phyloP scores from a whole-genome alignment of 2,797 vertebrate genomes.

The Chloroceryle amazona region DNA sequence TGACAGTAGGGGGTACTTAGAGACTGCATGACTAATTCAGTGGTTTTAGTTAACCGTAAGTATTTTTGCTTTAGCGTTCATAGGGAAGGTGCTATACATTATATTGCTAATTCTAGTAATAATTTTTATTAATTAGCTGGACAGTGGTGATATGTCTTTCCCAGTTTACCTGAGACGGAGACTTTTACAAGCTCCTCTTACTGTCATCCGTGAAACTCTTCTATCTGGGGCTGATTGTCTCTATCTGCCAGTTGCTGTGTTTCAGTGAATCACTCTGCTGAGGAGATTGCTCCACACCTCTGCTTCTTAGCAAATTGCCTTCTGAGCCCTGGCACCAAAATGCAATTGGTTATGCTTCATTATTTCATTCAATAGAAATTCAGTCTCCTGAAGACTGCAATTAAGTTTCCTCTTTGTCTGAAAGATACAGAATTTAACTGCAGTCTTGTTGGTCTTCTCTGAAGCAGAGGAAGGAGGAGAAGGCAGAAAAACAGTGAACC shows the following conservation, averaged over 20 bases:
- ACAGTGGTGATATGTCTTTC: not conserved
- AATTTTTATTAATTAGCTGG: not conserved
- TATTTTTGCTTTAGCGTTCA: not conserved
- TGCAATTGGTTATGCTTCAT: constrained; percentile 68
- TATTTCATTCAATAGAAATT: constrained; percentile 66
- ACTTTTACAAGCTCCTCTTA: not conserved
- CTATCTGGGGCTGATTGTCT: not conserved
- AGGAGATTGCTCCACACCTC: constrained; percentile 32
- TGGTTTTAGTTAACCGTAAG: constrained; percentile 6
- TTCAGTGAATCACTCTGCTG: constrained; percentile 20
- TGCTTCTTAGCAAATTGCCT: constrained; percentile 57
- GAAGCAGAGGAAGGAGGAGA: not conserved
- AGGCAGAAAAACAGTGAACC: not conserved
- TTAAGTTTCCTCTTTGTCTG: constrained; percentile 61
- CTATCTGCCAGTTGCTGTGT: not conserved
- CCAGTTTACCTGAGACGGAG: not conserved
- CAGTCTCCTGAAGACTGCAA: constrained; percentile 61
- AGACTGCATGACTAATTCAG: not conserved
- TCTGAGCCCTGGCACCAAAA: constrained; percentile 29
- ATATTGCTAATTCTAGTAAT: not conserved
- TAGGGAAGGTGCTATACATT: not conserved
- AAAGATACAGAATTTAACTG: constrained; percentile 24
- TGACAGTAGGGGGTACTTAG: not conserved
- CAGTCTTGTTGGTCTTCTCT: not conserved
- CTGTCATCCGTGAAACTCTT: not conserved